These are phyloP conservation scores for Lithophane socia DNA, from an alignment of 2,888 invertebrate species.

Conservation along the genomic window DNA sequence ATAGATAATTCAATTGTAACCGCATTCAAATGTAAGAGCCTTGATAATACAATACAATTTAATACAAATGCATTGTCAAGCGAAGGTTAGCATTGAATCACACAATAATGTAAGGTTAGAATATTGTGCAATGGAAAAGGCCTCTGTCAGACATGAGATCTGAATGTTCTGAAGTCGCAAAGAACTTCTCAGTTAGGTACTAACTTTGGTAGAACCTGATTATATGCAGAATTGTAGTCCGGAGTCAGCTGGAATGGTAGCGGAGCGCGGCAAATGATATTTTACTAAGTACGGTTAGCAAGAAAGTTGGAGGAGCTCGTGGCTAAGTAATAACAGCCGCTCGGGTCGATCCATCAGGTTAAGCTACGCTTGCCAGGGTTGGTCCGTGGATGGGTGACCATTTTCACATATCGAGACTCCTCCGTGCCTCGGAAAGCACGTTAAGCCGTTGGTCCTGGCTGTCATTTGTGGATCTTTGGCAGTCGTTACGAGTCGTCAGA, in stretches of 20 bases:
- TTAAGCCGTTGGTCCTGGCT: too few relatives aligned
- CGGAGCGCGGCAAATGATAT: constrained; percentile 44
- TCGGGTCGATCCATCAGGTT: too few relatives aligned
- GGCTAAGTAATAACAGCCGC: too few relatives aligned
- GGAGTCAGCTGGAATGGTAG: constrained; percentile 16
- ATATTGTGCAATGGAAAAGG: constrained; percentile 33
- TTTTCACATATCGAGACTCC: too few relatives aligned
- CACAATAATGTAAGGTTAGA: constrained; percentile 29
- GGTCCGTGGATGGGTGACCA: too few relatives aligned
- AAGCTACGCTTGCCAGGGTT: too few relatives aligned
- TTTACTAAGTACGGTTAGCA: constrained; percentile 37
- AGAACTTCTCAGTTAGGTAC: constrained; percentile 24
- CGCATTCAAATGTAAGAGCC: constrained; percentile 44
- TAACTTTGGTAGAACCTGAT: constrained; percentile 48
- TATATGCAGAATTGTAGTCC: constrained; percentile 43
- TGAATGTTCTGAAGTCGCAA: constrained; percentile 21
- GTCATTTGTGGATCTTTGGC: too few relatives aligned
- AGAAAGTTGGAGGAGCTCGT: too few relatives aligned
- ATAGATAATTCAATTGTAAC: constrained; percentile 35
- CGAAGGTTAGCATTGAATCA: constrained; percentile 47
- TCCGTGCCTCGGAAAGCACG: too few relatives aligned
- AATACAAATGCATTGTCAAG: constrained; percentile 39
- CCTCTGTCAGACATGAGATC: constrained; percentile 29
- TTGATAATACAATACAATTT: constrained; percentile 46
- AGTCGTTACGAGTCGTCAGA: too few relatives aligned